phyloP scores from a whole-genome alignment of 2,797 vertebrate genomes.

The Cebuella pygmaea region DNA sequence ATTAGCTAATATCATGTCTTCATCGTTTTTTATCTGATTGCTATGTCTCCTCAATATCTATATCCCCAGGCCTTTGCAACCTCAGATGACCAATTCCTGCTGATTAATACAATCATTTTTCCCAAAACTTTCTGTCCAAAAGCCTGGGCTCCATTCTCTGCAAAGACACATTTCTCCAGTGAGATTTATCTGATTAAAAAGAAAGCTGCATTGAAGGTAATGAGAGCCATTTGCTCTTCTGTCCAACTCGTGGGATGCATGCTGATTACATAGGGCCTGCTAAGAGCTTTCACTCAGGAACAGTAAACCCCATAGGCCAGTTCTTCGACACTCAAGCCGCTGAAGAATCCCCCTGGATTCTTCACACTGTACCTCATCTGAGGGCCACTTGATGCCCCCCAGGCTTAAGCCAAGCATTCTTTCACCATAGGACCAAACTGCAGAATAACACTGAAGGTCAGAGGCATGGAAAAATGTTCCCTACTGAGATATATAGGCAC shows the following conservation, averaged over 20 bases:
- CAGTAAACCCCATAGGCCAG: background rate
- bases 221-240: slow-evolving; percentile 65
- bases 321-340: background rate
- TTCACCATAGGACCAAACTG: background rate
- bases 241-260: background rate
- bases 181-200: slow-evolving; percentile 74
- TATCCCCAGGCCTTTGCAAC: slow-evolving; percentile 30
- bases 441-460: background rate
- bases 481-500: background rate
- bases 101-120: slow-evolving; percentile 13
- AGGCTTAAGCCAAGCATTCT: background rate
- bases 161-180: slow-evolving; percentile 54
- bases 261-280: slow-evolving; percentile 20
- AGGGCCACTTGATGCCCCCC: background rate
- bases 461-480: background rate
- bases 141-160: slow-evolving; percentile 53
- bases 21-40: background rate
- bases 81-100: slow-evolving; percentile 13
- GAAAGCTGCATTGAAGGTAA: slow-evolving; percentile 59
- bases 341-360: background rate
- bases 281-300: background rate
- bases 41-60: slow-evolving; percentile 49
- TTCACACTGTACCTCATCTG: background rate
- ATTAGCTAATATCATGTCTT: background rate
- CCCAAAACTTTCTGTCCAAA: slow-evolving; percentile 55